These are phyloP conservation scores for Phymastichus coffea DNA, from an alignment of 1,140 invertebrate genomes.

Conservation along the genomic window DNA sequence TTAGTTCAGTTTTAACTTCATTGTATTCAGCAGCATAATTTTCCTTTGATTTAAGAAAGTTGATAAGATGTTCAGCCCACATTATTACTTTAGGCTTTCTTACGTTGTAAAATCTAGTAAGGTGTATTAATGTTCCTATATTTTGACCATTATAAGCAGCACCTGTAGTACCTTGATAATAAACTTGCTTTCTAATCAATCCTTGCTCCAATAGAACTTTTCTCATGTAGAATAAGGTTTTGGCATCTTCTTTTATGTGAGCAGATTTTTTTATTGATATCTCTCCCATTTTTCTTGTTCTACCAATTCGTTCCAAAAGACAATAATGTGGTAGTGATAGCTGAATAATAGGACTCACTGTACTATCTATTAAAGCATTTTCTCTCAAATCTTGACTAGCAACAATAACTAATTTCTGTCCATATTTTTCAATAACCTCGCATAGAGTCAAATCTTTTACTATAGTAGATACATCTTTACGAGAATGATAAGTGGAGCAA, in stretches of 20 bases:
- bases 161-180: slow-evolving; percentile 47
- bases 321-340: slow-evolving; percentile 66
- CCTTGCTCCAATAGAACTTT: slow-evolving; percentile 63
- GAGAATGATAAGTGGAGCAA: slow-evolving; percentile 64
- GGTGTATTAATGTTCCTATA: slow-evolving; percentile 56
- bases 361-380: slow-evolving; percentile 59
- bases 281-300: slow-evolving; percentile 70
- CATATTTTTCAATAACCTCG: slow-evolving; percentile 56
- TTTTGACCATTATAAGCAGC: slow-evolving; percentile 52
- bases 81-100: slow-evolving; percentile 60
- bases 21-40: slow-evolving; percentile 58
- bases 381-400: slow-evolving; percentile 66
- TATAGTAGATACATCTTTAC: slow-evolving; percentile 51
- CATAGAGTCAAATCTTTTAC: slow-evolving; percentile 49
- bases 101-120: slow-evolving; percentile 63
- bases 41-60: slow-evolving; percentile 59
- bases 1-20: slow-evolving; percentile 55
- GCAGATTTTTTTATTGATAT: slow-evolving; percentile 67
- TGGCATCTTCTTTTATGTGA: slow-evolving; percentile 61
- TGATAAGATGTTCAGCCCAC: slow-evolving; percentile 59
- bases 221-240: slow-evolving; percentile 67
- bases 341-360: slow-evolving; percentile 57
- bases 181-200: slow-evolving; percentile 67
- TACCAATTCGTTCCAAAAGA: slow-evolving; percentile 76
- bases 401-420: slow-evolving; percentile 69